A percentile compares a stretch with the other conserved stretches of the same genome.
Conservation (phyloP, 2,888 invertebrate genomes). For the Camponotus fellah region DNA sequence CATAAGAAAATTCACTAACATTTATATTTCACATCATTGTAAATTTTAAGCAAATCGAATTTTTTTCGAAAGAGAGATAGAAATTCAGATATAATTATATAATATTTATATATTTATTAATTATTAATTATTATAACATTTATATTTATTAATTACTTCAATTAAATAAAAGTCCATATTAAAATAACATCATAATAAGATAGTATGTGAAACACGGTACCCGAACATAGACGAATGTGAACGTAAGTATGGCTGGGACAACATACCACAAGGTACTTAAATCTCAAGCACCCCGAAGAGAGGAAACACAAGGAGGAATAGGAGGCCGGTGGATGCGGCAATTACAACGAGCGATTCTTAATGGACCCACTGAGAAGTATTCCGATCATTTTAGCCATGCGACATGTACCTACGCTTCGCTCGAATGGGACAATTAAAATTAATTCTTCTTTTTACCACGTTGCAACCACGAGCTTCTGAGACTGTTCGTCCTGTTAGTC, state of each 20-base stretch:
- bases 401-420: conserved; percentile 74
- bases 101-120: no score
- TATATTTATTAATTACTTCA: background rate
- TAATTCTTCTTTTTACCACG: conserved; percentile 78
- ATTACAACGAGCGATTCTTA: conserved; percentile 80
- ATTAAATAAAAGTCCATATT: background rate
- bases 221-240: conserved; percentile 56
- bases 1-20: background rate
- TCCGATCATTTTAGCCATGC: conserved; percentile 79
- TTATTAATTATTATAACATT: background rate
- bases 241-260: conserved; percentile 77
- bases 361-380: conserved; percentile 80
- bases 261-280: conserved; percentile 75
- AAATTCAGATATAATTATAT: no score
- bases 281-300: conserved; percentile 74
- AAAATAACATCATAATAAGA: conserved; percentile 43
- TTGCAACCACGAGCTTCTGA: conserved; percentile 63
- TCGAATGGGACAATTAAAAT: conserved; percentile 81
- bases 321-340: conserved; percentile 71
- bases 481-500: conserved; percentile 66
- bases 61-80: background rate
- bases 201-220: conserved; percentile 61
- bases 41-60: background rate
- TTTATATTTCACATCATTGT: background rate
- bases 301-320: conserved; percentile 68